Evolutionary conservation across 2,113 vertebrate genomes (phyloP).

Genomic region (Conger conger): DNA sequence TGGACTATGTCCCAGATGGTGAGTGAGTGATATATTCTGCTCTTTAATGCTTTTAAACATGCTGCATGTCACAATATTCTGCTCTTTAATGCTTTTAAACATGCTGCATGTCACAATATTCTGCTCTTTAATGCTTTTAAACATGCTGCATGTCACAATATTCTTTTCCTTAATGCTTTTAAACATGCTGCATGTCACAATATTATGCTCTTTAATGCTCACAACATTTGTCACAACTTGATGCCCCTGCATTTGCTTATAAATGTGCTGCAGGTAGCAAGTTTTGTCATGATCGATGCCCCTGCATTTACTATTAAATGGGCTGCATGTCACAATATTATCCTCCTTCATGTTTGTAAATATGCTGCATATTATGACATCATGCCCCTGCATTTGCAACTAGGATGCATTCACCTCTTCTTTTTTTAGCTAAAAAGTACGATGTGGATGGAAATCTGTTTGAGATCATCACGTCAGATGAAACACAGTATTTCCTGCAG

Average conservation of each 20-base stretch:
- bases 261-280: too few species aligned
- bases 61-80: neutral
- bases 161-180: too few species aligned
- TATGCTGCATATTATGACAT: neutral
- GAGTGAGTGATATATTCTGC: slow-evolving; percentile 46
- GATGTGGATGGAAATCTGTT: slow-evolving; percentile 86
- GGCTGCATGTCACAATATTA: neutral
- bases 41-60: neutral
- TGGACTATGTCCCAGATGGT: slow-evolving; percentile 87
- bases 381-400: neutral
- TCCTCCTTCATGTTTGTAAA: neutral
- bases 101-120: too few species aligned
- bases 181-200: too few species aligned
- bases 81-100: neutral
- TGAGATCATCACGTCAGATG: slow-evolving; percentile 94
- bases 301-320: too few species aligned
- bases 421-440: slow-evolving; percentile 77
- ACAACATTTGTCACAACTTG: too few species aligned
- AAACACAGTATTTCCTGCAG: slow-evolving; percentile 89
- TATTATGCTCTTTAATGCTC: too few species aligned
- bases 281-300: too few species aligned
- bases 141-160: too few species aligned
- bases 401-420: neutral
- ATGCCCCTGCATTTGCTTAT: too few species aligned
- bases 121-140: too few species aligned